These are phyloP conservation scores for Leptura quadrifasciata DNA, from an alignment of 2,888 invertebrate species.

Conservation along the genomic window DNA sequence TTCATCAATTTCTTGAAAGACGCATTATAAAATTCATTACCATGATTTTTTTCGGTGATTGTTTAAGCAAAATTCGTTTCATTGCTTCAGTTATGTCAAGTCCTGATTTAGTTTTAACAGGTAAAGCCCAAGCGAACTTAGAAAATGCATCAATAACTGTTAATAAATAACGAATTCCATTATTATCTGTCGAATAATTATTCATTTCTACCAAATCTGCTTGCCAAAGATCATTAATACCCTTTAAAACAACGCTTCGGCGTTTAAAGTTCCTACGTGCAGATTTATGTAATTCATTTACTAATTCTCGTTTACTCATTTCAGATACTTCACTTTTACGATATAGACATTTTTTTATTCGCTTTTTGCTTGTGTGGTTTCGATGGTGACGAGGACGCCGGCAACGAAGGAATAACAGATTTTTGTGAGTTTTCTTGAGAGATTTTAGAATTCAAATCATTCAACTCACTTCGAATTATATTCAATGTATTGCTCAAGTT, in stretches of 20 bases:
- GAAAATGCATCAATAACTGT: slow-evolving; percentile 69
- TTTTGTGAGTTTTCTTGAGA: neutral
- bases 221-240: slow-evolving; percentile 72
- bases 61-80: slow-evolving; percentile 33
- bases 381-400: neutral
- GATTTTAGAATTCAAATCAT: neutral
- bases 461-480: neutral
- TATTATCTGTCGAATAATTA: slow-evolving; percentile 64
- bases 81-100: slow-evolving; percentile 59
- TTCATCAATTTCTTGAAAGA: slow-evolving; percentile 43
- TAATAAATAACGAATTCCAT: slow-evolving; percentile 65
- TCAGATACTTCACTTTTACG: neutral
- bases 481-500: slow-evolving; percentile 8
- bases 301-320: slow-evolving; percentile 19
- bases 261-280: slow-evolving; percentile 68
- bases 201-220: slow-evolving; percentile 69
- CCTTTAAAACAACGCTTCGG: slow-evolving; percentile 65
- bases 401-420: neutral
- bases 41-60: slow-evolving; percentile 53
- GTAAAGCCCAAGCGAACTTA: slow-evolving; percentile 68
- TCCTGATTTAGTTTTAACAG: slow-evolving; percentile 65
- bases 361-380: neutral
- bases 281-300: slow-evolving; percentile 68
- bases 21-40: slow-evolving; percentile 33
- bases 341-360: neutral